Evolutionary conservation across 2,888 invertebrate genomes (phyloP).

Genomic region (Mimas tiliae): DNA sequence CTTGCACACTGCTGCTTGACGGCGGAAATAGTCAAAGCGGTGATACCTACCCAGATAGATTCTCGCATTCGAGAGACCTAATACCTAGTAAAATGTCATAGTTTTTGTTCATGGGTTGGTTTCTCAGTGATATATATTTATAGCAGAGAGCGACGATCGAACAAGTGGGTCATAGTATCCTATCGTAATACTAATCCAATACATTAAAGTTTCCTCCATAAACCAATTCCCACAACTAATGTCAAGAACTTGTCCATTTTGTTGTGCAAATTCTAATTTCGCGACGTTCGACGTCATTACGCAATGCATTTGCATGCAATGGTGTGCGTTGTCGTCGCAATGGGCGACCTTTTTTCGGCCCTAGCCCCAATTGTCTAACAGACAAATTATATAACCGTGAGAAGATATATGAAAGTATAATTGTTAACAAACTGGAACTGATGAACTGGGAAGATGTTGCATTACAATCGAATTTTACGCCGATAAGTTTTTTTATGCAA

Average conservation of each 20-base stretch:
- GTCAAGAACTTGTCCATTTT: neutral
- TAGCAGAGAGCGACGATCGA: no score
- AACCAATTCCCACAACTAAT: neutral
- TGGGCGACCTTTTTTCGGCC: conserved; percentile 3
- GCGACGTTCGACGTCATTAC: neutral
- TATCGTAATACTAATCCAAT: no score
- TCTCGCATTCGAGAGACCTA: no score
- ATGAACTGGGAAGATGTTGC: conserved; percentile 5
- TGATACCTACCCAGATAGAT: no score
- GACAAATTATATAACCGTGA: conserved; percentile 25
- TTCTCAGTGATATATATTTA: no score
- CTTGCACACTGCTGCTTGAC: no score
- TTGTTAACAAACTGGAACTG: conserved; percentile 22
- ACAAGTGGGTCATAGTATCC: no score
- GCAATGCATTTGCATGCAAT: conserved; percentile 5
- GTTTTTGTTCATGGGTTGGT: no score
- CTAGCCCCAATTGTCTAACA: neutral
- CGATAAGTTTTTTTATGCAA: conserved; percentile 15
- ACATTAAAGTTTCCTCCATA: neutral
- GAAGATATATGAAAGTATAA: conserved; percentile 20
- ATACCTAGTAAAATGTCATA: no score
- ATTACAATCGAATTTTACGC: conserved; percentile 16
- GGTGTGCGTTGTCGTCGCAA: neutral
- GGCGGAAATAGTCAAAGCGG: no score
- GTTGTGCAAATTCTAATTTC: conserved; percentile 6